A percentile compares a stretch with the other conserved stretches of the same genome.
phyloP scores from a whole-genome alignment of 2,113 vertebrate genomes.

The Oryzias curvinotus region DNA sequence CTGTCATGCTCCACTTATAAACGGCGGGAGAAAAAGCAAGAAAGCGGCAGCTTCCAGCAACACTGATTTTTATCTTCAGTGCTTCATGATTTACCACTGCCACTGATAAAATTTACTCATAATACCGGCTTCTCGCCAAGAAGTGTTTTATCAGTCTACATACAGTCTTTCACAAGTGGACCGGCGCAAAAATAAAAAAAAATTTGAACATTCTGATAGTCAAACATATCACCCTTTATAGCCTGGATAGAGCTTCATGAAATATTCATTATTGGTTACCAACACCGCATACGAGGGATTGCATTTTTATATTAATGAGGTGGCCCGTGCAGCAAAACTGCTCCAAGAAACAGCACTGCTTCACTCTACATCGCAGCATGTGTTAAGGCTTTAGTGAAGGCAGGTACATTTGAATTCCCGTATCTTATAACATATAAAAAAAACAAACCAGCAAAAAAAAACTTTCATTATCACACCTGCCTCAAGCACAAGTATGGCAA shows the following conservation, averaged over 20 bases:
- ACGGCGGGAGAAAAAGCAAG: slow-evolving; percentile 62
- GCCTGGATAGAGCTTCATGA: slow-evolving; percentile 57
- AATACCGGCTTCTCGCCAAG: slow-evolving; percentile 47
- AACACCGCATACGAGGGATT: slow-evolving; percentile 47
- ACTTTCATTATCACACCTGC: not conserved
- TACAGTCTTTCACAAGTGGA: slow-evolving; percentile 66
- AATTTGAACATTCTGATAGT: slow-evolving; percentile 62
- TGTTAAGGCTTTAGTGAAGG: slow-evolving; percentile 13
- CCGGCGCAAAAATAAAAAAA: slow-evolving; percentile 36
- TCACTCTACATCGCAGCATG: slow-evolving; percentile 11
- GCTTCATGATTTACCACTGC: slow-evolving; percentile 66
- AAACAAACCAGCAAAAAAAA: not conserved
- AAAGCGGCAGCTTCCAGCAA: slow-evolving; percentile 60
- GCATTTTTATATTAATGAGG: slow-evolving; percentile 50
- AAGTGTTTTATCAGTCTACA: slow-evolving; percentile 50
- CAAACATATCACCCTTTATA: slow-evolving; percentile 60
- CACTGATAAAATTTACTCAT: slow-evolving; percentile 70
- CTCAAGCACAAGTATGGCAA: slow-evolving; percentile 3
- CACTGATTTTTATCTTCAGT: slow-evolving; percentile 67
- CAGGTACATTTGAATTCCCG: slow-evolving; percentile 1
- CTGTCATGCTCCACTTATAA: slow-evolving; percentile 71
- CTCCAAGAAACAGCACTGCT: slow-evolving; percentile 14
- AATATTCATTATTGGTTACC: slow-evolving; percentile 70
- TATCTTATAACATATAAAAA: not conserved
- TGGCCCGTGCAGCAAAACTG: slow-evolving; percentile 28